phyloP scores from a whole-genome alignment of 2,113 vertebrate genomes.

The Micromys minutus region DNA sequence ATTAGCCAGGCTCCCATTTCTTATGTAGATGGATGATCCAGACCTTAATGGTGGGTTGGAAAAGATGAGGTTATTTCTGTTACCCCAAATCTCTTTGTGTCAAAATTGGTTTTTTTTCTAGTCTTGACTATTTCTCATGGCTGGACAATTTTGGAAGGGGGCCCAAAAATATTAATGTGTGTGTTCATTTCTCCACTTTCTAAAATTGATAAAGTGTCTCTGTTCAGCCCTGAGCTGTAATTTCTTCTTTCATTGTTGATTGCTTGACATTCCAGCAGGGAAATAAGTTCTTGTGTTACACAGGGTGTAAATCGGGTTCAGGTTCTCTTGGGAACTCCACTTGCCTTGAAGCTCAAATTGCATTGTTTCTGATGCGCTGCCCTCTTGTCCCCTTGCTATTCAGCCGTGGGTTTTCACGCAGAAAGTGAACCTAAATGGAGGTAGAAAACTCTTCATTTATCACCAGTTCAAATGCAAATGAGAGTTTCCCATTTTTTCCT shows the following conservation, averaged over 20 bases:
- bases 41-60: neutral
- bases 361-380: neutral
- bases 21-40: slow-evolving; percentile 51
- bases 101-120: slow-evolving; percentile 16
- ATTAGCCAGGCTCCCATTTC: slow-evolving; percentile 71
- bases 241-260: slow-evolving; percentile 75
- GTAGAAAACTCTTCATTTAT: slow-evolving; percentile 74
- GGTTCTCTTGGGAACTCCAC: slow-evolving; percentile 18
- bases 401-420: slow-evolving; percentile 45
- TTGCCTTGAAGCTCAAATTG: neutral
- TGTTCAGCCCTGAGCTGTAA: slow-evolving; percentile 58
- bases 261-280: slow-evolving; percentile 48
- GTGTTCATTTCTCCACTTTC: slow-evolving; percentile 67
- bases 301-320: slow-evolving; percentile 59
- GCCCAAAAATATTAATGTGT: slow-evolving; percentile 72
- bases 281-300: slow-evolving; percentile 66
- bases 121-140: slow-evolving; percentile 26
- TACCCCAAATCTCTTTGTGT: neutral
- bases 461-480: slow-evolving; percentile 73
- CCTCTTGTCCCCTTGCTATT: neutral
- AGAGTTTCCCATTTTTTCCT: slow-evolving; percentile 28
- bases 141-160: slow-evolving; percentile 61
- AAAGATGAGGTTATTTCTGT: neutral
- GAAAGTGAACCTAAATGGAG: slow-evolving; percentile 28
- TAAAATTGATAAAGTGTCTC: slow-evolving; percentile 70